A percentile compares a stretch with the other conserved stretches of the same genome.
Evolutionary conservation across 2,888 invertebrate genomes (phyloP).

Genomic region (Perdita meconis): DNA sequence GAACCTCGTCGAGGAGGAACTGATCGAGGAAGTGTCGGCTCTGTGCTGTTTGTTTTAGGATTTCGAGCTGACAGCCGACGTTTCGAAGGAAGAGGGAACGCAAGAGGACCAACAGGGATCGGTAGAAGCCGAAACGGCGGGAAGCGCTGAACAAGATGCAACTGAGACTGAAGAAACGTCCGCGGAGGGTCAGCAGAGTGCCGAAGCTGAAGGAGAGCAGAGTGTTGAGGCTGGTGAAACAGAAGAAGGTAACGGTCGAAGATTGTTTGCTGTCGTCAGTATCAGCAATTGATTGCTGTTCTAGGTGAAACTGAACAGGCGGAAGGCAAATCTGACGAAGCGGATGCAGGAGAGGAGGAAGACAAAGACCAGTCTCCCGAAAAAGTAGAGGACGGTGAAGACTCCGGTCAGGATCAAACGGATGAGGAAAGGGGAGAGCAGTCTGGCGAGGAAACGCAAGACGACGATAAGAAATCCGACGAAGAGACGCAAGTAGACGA

Average conservation of each 20-base stretch:
- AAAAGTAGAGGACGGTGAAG: conserved; percentile 25
- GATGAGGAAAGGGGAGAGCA: conserved; percentile 42
- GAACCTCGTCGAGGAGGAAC: not conserved
- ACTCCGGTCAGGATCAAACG: conserved; percentile 16
- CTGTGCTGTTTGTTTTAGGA: conserved; percentile 21
- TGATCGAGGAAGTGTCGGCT: not conserved
- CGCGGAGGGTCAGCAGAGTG: conserved; percentile 57
- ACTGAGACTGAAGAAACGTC: conserved; percentile 52
- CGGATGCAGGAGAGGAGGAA: conserved; percentile 53
- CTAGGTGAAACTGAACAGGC: conserved; percentile 33
- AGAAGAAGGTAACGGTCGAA: conserved; percentile 44
- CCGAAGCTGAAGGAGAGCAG: conserved; percentile 62
- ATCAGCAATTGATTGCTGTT: not conserved
- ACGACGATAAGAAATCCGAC: conserved; percentile 47
- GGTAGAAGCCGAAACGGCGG: conserved; percentile 33
- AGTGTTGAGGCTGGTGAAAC: conserved; percentile 55
- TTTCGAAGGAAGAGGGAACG: conserved; percentile 80
- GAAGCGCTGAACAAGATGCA: conserved; percentile 61
- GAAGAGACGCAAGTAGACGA: conserved; percentile 60
- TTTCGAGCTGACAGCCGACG: conserved; percentile 75
- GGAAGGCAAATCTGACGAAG: conserved; percentile 49
- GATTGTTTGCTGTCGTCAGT: no score
- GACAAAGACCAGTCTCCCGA: conserved; percentile 66
- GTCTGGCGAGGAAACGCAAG: conserved; percentile 46
- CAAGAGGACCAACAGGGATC: conserved; percentile 59